Conservation (phyloP, 1,140 invertebrate genomes). For the Zeugodacus cucurbitae region DNA sequence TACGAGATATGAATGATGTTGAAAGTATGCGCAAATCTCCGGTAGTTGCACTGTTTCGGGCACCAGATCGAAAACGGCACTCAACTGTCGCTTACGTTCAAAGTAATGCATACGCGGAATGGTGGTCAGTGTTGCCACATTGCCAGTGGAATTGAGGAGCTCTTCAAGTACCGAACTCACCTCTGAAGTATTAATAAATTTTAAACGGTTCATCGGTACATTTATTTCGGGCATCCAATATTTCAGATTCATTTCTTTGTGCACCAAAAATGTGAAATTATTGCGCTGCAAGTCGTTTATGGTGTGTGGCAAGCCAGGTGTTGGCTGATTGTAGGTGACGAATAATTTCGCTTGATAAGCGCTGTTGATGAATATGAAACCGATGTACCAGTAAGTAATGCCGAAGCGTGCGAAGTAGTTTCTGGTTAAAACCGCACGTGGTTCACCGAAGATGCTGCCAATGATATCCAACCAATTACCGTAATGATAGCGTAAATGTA, state of each 20-base stretch:
- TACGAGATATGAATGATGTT: neutral
- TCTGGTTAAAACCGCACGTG: neutral
- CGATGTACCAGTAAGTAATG: neutral
- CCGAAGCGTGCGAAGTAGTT: neutral
- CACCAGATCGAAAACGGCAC: neutral
- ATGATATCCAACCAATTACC: slow-evolving; percentile 7
- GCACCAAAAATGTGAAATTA: neutral
- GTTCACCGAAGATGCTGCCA: neutral
- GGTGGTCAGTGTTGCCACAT: neutral
- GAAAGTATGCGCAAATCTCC: neutral
- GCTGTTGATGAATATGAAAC: neutral
- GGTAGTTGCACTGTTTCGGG: neutral
- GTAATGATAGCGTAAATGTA: neutral
- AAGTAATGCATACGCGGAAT: neutral
- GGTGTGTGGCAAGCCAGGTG: neutral
- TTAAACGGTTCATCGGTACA: neutral
- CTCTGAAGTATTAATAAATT: neutral
- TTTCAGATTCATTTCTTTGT: neutral
- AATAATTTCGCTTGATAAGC: neutral
- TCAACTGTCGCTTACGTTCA: neutral
- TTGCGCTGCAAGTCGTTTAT: neutral
- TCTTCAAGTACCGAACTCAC: neutral
- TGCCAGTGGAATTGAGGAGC: neutral
- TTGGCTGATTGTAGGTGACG: neutral
- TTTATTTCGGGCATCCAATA: neutral